Conservation (phyloP, 1,140 invertebrate species). For the Spodoptera litura region DNA sequence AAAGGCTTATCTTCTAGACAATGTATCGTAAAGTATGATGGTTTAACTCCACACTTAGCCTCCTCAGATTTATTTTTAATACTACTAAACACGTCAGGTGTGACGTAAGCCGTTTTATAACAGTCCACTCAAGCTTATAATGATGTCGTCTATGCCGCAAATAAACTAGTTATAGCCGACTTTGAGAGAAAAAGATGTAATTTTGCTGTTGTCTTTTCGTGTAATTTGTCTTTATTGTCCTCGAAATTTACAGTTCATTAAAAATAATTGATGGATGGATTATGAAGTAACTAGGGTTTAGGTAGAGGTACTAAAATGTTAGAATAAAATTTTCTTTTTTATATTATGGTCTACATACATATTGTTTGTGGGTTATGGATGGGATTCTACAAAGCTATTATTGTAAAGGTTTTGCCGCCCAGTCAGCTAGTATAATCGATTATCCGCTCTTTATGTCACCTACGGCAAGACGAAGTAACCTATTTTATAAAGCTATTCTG, state of each 20-base stretch:
- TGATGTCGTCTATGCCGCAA: slow-evolving; percentile 42
- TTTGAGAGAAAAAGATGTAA: slow-evolving; percentile 25
- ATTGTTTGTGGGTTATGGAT: slow-evolving; percentile 13
- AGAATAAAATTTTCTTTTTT: not conserved
- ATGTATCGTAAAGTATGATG: slow-evolving; percentile 20
- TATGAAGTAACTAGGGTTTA: not conserved
- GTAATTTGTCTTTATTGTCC: slow-evolving; percentile 24
- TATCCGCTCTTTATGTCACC: slow-evolving; percentile 23
- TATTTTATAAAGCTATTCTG: slow-evolving; percentile 13
- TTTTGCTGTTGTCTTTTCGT: slow-evolving; percentile 29
- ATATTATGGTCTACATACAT: not conserved
- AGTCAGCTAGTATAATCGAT: slow-evolving; percentile 24
- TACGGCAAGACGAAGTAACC: slow-evolving; percentile 18
- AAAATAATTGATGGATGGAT: slow-evolving; percentile 27
- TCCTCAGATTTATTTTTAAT: slow-evolving; percentile 37
- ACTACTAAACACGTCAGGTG: slow-evolving; percentile 30
- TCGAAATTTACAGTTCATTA: slow-evolving; percentile 25
- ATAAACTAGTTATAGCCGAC: slow-evolving; percentile 38
- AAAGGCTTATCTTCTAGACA: not conserved
- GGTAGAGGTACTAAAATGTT: not conserved
- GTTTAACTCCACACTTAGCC: slow-evolving; percentile 18
- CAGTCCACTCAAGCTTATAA: slow-evolving; percentile 44
- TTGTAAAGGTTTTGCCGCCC: slow-evolving; percentile 19
- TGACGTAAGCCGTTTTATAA: slow-evolving; percentile 50
- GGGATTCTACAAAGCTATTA: slow-evolving; percentile 15